phyloP scores from a whole-genome alignment of 2,888 invertebrate species.

The Acanthosoma haemorrhoidale region DNA sequence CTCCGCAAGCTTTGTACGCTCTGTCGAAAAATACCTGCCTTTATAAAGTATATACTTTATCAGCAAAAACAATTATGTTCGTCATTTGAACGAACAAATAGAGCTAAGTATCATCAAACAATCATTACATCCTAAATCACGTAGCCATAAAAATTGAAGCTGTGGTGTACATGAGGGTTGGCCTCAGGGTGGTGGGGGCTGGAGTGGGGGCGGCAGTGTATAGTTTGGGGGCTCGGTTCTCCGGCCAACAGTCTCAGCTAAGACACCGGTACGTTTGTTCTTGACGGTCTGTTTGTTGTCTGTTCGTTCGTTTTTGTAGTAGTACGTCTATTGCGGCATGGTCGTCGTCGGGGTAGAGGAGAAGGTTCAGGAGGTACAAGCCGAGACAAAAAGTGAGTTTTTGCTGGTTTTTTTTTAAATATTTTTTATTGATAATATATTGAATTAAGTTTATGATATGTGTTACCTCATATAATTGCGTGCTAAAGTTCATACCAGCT shows the following conservation, averaged over 20 bases:
- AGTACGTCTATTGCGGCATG: neutral
- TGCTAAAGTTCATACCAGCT: too few relatives aligned
- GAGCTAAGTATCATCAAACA: too few relatives aligned
- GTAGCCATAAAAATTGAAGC: too few relatives aligned
- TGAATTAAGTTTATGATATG: too few relatives aligned
- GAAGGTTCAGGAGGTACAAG: conserved; percentile 8
- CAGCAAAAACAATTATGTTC: too few relatives aligned
- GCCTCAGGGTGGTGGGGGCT: neutral
- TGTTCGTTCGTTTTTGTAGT: neutral
- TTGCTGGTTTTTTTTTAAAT: neutral
- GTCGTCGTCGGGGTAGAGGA: neutral
- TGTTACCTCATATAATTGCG: too few relatives aligned
- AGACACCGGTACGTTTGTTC: neutral
- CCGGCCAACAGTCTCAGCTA: neutral
- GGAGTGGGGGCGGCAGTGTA: neutral
- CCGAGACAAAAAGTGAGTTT: neutral
- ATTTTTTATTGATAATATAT: neutral
- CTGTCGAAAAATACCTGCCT: too few relatives aligned
- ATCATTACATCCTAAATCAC: too few relatives aligned
- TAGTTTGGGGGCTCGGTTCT: neutral
- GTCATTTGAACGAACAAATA: too few relatives aligned
- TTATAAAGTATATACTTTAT: too few relatives aligned
- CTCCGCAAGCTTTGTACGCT: too few relatives aligned
- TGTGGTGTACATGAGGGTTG: neutral
- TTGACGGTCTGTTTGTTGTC: neutral